phyloP scores from a whole-genome alignment of 2,113 vertebrate species.

The Heliornis fulica region DNA sequence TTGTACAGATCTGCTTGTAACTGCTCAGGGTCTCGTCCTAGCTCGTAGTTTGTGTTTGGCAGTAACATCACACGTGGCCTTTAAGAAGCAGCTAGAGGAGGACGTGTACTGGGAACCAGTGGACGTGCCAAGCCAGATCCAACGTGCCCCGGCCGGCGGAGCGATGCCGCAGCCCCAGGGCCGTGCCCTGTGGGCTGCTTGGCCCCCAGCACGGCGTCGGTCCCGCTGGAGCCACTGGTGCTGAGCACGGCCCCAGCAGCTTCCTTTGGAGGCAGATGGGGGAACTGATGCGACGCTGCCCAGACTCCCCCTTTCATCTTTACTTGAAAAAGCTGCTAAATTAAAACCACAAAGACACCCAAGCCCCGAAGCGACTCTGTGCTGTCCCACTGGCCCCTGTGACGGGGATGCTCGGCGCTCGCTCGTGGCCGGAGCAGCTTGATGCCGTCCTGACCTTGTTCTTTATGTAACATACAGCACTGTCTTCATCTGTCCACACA shows the following conservation, averaged over 20 bases:
- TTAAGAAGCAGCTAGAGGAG: not conserved
- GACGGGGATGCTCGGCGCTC: not conserved
- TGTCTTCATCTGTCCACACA: not conserved
- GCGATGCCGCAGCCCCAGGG: accelerated
- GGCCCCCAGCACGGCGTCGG: accelerated
- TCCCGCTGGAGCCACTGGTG: not conserved
- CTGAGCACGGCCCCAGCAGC: not conserved
- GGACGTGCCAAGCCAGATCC: not conserved
- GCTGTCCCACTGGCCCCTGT: not conserved
- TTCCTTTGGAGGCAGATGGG: not conserved
- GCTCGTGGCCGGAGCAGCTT: not conserved
- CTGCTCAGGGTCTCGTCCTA: not conserved
- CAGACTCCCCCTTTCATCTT: not conserved
- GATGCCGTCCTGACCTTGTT: not conserved
- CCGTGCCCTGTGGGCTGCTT: not conserved
- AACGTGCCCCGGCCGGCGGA: accelerated
- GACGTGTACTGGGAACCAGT: accelerated
- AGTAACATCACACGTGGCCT: not conserved
- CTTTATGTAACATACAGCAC: not conserved
- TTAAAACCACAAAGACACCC: slow-evolving; percentile 2
- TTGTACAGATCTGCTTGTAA: not conserved
- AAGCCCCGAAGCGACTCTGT: not conserved
- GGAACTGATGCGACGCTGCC: not conserved
- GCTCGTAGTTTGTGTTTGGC: not conserved
- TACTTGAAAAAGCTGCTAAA: not conserved